Evolutionary conservation across 1,140 invertebrate genomes (phyloP), one percentile per base, ranked within the genome.

Genomic region (Cylas formicarius): DNA sequence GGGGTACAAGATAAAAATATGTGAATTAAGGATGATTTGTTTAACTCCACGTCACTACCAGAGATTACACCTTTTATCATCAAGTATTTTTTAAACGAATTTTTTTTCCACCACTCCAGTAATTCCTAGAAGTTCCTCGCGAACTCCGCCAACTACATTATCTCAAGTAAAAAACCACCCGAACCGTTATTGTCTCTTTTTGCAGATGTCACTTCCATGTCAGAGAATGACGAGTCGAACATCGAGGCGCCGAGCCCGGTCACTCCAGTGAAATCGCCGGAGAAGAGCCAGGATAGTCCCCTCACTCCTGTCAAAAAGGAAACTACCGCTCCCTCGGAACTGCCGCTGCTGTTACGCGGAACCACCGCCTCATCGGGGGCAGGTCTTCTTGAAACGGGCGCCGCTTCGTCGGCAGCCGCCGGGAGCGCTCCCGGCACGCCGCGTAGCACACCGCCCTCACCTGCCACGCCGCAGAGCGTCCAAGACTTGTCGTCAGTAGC

Each of bases 141-240:
- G n/a, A n/a, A n/a, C n/a, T n/a, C n/a, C n/a, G n/a, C n/a, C n/a
- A n/a, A n/a, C n/a, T n/a, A n/a, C n/a, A n/a, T n/a, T n/a, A n/a
- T n/a, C n/a, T n/a, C n/a, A n/a, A n/a, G n/a, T n/a, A n/a, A n/a
- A n/a, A n/a, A n/a, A n/a, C n/a, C n/a, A n/a, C n/a, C n/a, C n/a
- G n/a, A n/a, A n/a, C n/a, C n/a, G n/a, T n/a, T n/a, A n/a, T n/a
- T n/a, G n/a, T n/a, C n/a, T n/a, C n/a, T n/a, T n/a, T n/a, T n/a
- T n/a, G n/a, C n/a, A 57, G 78, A 80, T 50, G 70, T 72, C 1
- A 75, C 77, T 29, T 80, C 83, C 40, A 75, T 80, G 68, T 84
- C 83, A 0, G 83, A 86, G 52, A 81, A 79, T 53, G 82, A 86
- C 56, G 82, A 86, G 57, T 68, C 69, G 45, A 76, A 78, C 33